Conservation (phyloP, 30 jellyfish, hydroid and myxozoan genomes). For the Aurelia aurita region DNA sequence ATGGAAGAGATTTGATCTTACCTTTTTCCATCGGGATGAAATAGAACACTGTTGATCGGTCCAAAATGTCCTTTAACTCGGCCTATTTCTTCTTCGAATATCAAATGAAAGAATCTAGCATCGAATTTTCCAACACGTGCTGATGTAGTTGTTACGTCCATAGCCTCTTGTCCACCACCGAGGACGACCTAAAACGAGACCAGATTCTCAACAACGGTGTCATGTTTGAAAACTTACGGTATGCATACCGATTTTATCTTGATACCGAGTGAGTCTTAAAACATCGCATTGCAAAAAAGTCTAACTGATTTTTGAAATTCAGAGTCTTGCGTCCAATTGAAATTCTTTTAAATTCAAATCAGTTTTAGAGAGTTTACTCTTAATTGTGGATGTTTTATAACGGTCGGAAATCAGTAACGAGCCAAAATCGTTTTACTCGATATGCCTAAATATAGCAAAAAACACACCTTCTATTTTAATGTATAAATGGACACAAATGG, state of each 20-base stretch:
- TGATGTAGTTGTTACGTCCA: slow-evolving; percentile 98
- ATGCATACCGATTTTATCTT: neutral
- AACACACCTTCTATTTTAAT: too few relatives aligned
- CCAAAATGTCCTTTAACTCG: slow-evolving; percentile 99
- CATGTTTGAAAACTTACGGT: neutral
- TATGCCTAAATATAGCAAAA: too few relatives aligned
- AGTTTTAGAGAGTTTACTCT: too few relatives aligned
- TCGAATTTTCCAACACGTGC: slow-evolving; percentile 94
- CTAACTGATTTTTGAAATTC: too few relatives aligned
- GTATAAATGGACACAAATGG: too few relatives aligned
- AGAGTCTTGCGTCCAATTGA: too few relatives aligned
- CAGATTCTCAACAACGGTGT: neutral
- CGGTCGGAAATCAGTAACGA: too few relatives aligned
- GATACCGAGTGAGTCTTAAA: too few relatives aligned
- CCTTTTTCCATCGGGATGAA: slow-evolving; percentile 98
- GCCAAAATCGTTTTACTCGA: too few relatives aligned
- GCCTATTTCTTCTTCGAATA: slow-evolving; percentile 98
- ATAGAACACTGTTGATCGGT: slow-evolving; percentile 91
- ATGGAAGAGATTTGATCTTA: neutral
- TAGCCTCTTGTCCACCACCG: slow-evolving; percentile 99
- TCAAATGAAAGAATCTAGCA: slow-evolving; percentile 94
- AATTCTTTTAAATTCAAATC: too few relatives aligned
- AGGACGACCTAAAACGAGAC: slow-evolving; percentile 78
- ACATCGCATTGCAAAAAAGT: too few relatives aligned
- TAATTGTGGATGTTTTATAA: too few relatives aligned